Conservation (phyloP, 2,113 vertebrate genomes). For the Pungitius pungitius region DNA sequence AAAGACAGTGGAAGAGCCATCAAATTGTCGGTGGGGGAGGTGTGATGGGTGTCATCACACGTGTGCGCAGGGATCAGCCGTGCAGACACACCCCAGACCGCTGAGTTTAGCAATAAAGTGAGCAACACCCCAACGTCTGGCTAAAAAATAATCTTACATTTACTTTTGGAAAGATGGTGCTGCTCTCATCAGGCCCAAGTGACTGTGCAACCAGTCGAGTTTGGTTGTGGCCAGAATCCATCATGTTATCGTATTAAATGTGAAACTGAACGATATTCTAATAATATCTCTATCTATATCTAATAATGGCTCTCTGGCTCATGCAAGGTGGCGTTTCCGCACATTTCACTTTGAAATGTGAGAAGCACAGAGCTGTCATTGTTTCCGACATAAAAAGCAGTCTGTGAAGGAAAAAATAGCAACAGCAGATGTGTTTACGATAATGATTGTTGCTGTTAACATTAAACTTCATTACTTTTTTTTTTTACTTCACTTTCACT, state of each 20-base stretch:
- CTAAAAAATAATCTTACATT: slow-evolving; percentile 5
- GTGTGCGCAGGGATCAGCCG: slow-evolving; percentile 26
- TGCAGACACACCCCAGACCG: slow-evolving; percentile 43
- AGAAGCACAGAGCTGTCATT: slow-evolving; percentile 43
- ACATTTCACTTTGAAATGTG: slow-evolving; percentile 40
- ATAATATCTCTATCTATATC: too few relatives aligned
- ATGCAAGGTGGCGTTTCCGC: slow-evolving; percentile 28
- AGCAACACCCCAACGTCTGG: slow-evolving; percentile 37
- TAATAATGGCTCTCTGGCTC: slow-evolving; percentile 20
- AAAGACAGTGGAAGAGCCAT: not conserved
- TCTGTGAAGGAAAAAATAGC: slow-evolving; percentile 18
- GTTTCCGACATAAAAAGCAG: slow-evolving; percentile 40
- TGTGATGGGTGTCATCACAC: slow-evolving; percentile 34
- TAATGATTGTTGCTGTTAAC: too few relatives aligned
- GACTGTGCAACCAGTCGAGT: not conserved
- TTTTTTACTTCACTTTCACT: too few relatives aligned
- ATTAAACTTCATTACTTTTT: too few relatives aligned
- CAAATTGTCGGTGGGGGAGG: slow-evolving; percentile 11
- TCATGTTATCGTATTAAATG: not conserved
- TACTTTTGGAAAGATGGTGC: not conserved
- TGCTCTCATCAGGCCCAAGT: not conserved
- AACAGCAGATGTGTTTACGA: slow-evolving; percentile 21
- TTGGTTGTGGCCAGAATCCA: not conserved
- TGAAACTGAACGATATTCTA: not conserved
- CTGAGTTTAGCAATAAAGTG: slow-evolving; percentile 39